Conservation (phyloP, 1,140 invertebrate genomes). For the Drosophila busckii region DNA sequence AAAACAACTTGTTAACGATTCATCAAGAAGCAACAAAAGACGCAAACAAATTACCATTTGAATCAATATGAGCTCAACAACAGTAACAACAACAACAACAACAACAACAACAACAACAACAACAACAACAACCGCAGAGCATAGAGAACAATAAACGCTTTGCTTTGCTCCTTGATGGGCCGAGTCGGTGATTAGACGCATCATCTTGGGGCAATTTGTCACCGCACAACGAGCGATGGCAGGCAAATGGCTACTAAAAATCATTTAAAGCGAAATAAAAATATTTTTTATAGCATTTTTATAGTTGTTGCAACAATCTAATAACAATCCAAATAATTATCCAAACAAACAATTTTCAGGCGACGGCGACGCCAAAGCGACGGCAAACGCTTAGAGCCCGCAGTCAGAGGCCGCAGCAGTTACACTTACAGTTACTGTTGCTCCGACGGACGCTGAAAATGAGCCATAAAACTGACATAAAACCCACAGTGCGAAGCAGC, state of each 20-base stretch:
- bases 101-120: conserved; percentile 1
- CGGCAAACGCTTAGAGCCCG: conserved; percentile 47
- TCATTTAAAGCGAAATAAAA: conserved; percentile 76
- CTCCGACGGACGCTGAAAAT: conserved; percentile 63
- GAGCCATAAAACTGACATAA: conserved; percentile 74
- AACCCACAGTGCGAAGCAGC: conserved; percentile 62
- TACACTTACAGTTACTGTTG: conserved; percentile 33
- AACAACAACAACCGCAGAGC: background rate
- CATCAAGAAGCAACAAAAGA: conserved; percentile 20
- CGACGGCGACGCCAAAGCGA: conserved; percentile 62
- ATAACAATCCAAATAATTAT: conserved; percentile 79
- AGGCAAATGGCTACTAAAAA: conserved; percentile 65
- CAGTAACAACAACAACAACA: conserved; percentile 7
- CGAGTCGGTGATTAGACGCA: conserved; percentile 61
- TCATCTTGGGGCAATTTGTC: conserved; percentile 71
- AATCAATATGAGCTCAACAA: conserved; percentile 34
- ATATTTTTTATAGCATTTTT: conserved; percentile 77
- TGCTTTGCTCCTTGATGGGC: conserved; percentile 17
- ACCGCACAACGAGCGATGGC: conserved; percentile 53
- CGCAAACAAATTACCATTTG: conserved; percentile 37
- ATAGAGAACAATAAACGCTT: conserved; percentile 15
- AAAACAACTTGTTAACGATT: conserved; percentile 19
- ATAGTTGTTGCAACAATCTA: conserved; percentile 78
- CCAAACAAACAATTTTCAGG: conserved; percentile 74
- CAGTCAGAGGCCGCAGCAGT: conserved; percentile 23